Evolutionary conservation across 2,888 invertebrate genomes (phyloP), one percentile per base, ranked within the genome.

Genomic region (Yponomeuta malinellus): DNA sequence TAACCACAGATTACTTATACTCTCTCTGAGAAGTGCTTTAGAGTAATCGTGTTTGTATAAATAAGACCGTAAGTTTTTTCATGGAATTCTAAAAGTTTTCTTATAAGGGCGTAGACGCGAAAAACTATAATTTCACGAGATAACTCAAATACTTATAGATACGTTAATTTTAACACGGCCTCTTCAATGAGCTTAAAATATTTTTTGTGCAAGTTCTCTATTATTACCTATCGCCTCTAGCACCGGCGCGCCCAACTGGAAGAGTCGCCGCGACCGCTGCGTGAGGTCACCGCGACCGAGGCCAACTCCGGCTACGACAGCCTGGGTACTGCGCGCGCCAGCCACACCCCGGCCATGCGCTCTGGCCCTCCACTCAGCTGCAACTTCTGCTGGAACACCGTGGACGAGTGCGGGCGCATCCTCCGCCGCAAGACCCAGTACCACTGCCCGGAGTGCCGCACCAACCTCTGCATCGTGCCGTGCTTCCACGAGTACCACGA

Each of bases 361-460:
- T 95, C 95, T 10, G 97, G 97, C 0, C 97, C 97, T 6, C 97
- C 97, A 2, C 89, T 97, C 74, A 96, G 97, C 76, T 97, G 97
- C 87, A 97, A 97, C 88, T 97, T 95, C 84, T 97, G 97, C 88
- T 97, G 97, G 97, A 97, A 97, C 84, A 97, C 97, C 0, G 96
- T 97, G 68, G 97, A 97, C 83, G 94, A 94, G 68, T 95, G 96
- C 86, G 96, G 96, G 63, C 92, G 97, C 75, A 97, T 97, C 78
- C 90, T 97, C 70, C 93, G 97, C 68, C 93, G 97, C 73, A 97
- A 97, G 89, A 97, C 97, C 1, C 97, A 97, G 85, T 97, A 97
- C 86, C 96, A 97, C 81, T 97, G 97, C 88, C 97, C 97, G 0
- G 97, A 97, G 84, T 97, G 97, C 85, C 96, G 96, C 86, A 96